Evolutionary conservation across 2,113 vertebrate species (phyloP).

Genomic region (Bagarius yarrelli): DNA sequence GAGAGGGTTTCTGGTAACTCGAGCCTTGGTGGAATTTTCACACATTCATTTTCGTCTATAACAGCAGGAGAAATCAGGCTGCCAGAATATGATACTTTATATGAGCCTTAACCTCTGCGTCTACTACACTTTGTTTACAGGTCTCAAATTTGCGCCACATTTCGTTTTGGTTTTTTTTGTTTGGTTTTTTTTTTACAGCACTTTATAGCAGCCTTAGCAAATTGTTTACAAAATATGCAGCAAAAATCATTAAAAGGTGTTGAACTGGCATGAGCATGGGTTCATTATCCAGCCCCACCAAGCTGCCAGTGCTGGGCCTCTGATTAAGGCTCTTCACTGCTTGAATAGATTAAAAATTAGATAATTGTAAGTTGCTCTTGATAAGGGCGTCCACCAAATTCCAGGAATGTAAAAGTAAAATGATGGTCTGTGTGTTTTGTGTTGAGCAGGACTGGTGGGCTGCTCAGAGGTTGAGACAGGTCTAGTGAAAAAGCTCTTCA

Average conservation of each 20-base stretch:
- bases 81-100: not conserved
- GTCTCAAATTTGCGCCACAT: not conserved
- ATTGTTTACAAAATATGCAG: not conserved
- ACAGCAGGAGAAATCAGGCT: not conserved
- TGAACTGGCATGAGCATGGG: too few species aligned
- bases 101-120: not conserved
- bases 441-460: constrained; percentile 58
- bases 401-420: too few species aligned
- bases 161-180: too few species aligned
- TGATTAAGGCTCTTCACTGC: too few species aligned
- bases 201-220: not conserved
- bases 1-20: constrained; percentile 19
- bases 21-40: constrained; percentile 23
- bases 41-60: constrained; percentile 4
- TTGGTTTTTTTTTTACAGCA: not conserved
- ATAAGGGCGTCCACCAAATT: too few species aligned
- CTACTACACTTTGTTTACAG: constrained; percentile 2
- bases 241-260: not conserved
- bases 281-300: too few species aligned
- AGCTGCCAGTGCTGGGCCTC: too few species aligned
- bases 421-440: constrained; percentile 19
- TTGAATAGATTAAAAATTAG: too few species aligned
- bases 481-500: constrained; percentile 80
- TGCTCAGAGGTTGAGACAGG: constrained; percentile 83
- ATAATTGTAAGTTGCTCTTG: too few species aligned